phyloP scores from a whole-genome alignment of 2,797 vertebrate genomes.

The Borostomias antarcticus region DNA sequence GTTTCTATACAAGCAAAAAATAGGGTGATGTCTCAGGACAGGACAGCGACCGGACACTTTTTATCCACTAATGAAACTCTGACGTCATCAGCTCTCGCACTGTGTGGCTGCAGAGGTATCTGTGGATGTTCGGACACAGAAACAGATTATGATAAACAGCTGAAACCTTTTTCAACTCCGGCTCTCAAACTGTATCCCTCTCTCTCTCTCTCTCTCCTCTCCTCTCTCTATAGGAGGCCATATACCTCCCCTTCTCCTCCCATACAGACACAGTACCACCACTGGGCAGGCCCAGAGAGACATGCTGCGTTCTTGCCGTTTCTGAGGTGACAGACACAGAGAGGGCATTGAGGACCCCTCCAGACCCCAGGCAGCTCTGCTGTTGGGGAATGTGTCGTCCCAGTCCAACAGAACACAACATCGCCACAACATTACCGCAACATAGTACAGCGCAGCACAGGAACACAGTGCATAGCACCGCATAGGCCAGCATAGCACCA shows the following conservation, averaged over 20 bases:
- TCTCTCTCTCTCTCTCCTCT: not conserved
- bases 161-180: slow-evolving; percentile 4
- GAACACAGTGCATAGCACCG: too few species aligned
- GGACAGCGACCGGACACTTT: not conserved
- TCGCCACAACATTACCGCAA: slow-evolving; percentile 39
- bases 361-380: slow-evolving; percentile 51
- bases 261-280: not conserved
- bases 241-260: not conserved
- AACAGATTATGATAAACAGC: not conserved
- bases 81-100: not conserved
- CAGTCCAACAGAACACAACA: slow-evolving; percentile 33
- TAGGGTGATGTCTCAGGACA: not conserved
- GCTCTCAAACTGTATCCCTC: slow-evolving; percentile 7
- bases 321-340: slow-evolving; percentile 75
- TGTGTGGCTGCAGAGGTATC: not conserved
- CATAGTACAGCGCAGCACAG: not conserved
- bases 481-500: not conserved
- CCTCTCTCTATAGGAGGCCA: not conserved
- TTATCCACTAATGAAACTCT: not conserved
- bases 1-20: not conserved
- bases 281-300: slow-evolving; percentile 1
- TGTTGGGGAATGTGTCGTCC: slow-evolving; percentile 61
- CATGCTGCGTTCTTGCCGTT: slow-evolving; percentile 64
- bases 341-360: slow-evolving; percentile 57
- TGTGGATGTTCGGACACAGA: not conserved